A percentile compares a stretch with the other conserved stretches of the same genome.
These are phyloP conservation scores for Limnephilus auricula DNA, from an alignment of 2,888 invertebrate genomes.

Conservation along the genomic window DNA sequence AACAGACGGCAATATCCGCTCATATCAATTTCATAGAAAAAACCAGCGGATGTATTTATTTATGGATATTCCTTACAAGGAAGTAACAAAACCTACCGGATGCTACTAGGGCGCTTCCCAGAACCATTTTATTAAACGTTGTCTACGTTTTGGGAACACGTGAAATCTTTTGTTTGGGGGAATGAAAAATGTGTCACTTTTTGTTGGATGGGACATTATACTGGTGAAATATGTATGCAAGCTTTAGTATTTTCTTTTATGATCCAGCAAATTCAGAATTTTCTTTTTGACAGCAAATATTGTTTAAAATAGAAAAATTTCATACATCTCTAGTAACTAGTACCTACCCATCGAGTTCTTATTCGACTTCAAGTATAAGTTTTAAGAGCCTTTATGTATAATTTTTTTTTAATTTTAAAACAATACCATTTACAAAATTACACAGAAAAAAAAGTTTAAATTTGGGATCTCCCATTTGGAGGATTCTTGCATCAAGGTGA, in stretches of 20 bases:
- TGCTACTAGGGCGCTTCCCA: background rate
- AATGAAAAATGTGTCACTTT: background rate
- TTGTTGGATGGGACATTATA: background rate
- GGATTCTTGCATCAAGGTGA: too few relatives aligned
- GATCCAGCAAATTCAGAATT: background rate
- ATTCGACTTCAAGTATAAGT: too few relatives aligned
- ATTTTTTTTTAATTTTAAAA: too few relatives aligned
- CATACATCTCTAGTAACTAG: too few relatives aligned
- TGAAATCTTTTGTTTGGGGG: background rate
- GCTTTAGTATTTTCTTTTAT: background rate
- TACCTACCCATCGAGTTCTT: too few relatives aligned
- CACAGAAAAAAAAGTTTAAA: too few relatives aligned
- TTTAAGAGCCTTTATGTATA: too few relatives aligned
- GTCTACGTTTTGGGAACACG: background rate
- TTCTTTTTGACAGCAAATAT: background rate
- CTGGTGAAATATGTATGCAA: background rate
- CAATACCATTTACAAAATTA: too few relatives aligned
- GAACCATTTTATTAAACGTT: background rate
- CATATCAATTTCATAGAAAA: slow-evolving; percentile 54
- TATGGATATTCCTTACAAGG: slow-evolving; percentile 31
- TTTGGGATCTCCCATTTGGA: too few relatives aligned
- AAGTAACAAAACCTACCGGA: slow-evolving; percentile 11
- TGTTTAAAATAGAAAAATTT: background rate
- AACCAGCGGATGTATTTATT: slow-evolving; percentile 34
- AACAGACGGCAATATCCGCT: slow-evolving; percentile 52